phyloP scores from a whole-genome alignment of 2,797 vertebrate species.

The Scomberomorus guttatus region DNA sequence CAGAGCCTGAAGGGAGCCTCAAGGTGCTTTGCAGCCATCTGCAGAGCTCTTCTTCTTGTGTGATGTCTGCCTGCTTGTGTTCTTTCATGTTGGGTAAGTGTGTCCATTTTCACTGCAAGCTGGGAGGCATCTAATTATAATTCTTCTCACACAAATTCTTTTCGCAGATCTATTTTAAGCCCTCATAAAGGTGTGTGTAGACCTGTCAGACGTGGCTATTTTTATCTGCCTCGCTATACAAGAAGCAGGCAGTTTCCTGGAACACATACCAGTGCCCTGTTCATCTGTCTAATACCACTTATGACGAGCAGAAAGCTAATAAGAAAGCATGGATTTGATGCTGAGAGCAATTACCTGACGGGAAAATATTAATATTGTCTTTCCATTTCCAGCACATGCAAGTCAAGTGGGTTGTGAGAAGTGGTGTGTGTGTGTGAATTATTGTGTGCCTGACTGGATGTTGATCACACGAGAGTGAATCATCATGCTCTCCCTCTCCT shows the following conservation, averaged over 20 bases:
- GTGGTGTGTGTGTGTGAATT: neutral
- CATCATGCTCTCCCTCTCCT: neutral
- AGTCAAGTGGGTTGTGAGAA: neutral
- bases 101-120: slow-evolving; percentile 3
- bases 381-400: slow-evolving; percentile 21
- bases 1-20: slow-evolving; percentile 22
- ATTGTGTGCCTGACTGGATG: neutral
- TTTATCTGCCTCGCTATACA: slow-evolving; percentile 32
- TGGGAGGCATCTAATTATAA: slow-evolving; percentile 1
- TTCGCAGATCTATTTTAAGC: slow-evolving; percentile 48
- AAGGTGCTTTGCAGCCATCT: slow-evolving; percentile 1
- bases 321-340: slow-evolving; percentile 12
- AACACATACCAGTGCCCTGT: slow-evolving; percentile 17
- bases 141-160: slow-evolving; percentile 23
- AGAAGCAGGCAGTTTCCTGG: slow-evolving; percentile 50
- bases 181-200: slow-evolving; percentile 15
- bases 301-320: slow-evolving; percentile 28
- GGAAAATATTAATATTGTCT: slow-evolving; percentile 44
- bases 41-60: slow-evolving; percentile 19
- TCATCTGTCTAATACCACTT: neutral
- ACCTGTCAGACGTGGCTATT: slow-evolving; percentile 48
- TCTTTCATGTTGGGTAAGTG: neutral
- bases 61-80: neutral
- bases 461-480: neutral
- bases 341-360: neutral